Conservation (phyloP, 2,888 invertebrate genomes). For the Tinea semifulvella region DNA sequence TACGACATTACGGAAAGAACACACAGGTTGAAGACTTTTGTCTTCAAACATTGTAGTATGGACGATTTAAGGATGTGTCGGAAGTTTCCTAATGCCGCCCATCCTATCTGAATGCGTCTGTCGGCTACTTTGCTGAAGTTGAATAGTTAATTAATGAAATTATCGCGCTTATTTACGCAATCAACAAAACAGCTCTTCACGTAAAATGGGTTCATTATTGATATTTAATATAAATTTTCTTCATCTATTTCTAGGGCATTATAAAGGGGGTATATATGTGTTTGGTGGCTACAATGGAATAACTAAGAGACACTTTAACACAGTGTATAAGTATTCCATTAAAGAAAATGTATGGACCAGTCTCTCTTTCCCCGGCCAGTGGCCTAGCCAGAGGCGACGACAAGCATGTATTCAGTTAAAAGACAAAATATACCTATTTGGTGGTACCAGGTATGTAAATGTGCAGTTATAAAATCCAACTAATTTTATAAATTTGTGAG, state of each 20-base stretch:
- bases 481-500: too few species aligned
- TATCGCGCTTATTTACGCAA: too few species aligned
- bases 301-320: slow-evolving; percentile 81
- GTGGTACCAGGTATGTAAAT: slow-evolving; percentile 84
- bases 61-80: too few species aligned
- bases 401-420: slow-evolving; percentile 84
- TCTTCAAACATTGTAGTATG: too few species aligned
- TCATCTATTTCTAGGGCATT: slow-evolving; percentile 77
- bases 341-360: slow-evolving; percentile 68
- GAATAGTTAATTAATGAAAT: too few species aligned
- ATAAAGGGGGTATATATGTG: slow-evolving; percentile 80
- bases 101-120: too few species aligned
- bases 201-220: slow-evolving; percentile 1
- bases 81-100: too few species aligned
- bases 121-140: too few species aligned
- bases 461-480: slow-evolving; percentile 10
- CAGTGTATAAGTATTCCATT: slow-evolving; percentile 79
- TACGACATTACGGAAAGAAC: too few species aligned
- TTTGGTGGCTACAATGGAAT: slow-evolving; percentile 92
- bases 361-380: slow-evolving; percentile 64
- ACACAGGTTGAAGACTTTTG: too few species aligned
- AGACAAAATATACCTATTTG: slow-evolving; percentile 83
- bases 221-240: neutral
- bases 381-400: slow-evolving; percentile 73
- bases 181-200: neutral